Evolutionary conservation across 2,113 vertebrate genomes (phyloP), one percentile per base, ranked within the genome.

Genomic region (Formicarius rufipectus): DNA sequence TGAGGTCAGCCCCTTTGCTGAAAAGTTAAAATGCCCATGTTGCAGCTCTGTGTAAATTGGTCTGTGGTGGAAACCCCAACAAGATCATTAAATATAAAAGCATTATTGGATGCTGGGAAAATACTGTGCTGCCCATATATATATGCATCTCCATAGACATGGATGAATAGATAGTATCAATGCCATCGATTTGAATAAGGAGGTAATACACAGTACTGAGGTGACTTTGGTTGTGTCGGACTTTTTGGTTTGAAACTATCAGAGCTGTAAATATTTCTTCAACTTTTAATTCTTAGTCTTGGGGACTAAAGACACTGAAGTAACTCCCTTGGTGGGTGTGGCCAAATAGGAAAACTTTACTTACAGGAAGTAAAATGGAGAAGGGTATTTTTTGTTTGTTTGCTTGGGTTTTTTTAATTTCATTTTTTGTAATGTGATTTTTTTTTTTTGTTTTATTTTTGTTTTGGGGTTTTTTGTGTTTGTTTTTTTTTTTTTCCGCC

Each of bases 41-140:
- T 92, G 47, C 77, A 64, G 84, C 74, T 76, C 63, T 0, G 0
- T 93, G 79, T 87, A 72, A 77, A 76, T 85, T 68, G 66, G 56
- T 84, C 85, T 81, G 78, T 81, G 45, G 55, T 95, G 91, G 91
- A 88, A 96, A 81, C 23, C 50, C 30, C 73, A 94, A 86, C 67
- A 75, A 88, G 92, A 95, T 96, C 84, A 78, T 93, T 94, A 96
- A 74, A 95, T 95, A 74, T 52, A 84, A 93, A 85, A 86, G 60
- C 81, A 22, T 24, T 45, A 4, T 53, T 52, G 80, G 86, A 87
- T 72, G 85, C 87, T 80, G 87, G 90, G 66, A 87, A 81, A 84
- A 81, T 80, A 37, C 64, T 42, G 91, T 84, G 75, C 72, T 89
- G 52, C 69, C 68, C 72, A 40, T 76, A 72, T 75, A 19, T 95